phyloP scores from a whole-genome alignment of 1,140 invertebrate species.

The Chrysomallon squamiferum region DNA sequence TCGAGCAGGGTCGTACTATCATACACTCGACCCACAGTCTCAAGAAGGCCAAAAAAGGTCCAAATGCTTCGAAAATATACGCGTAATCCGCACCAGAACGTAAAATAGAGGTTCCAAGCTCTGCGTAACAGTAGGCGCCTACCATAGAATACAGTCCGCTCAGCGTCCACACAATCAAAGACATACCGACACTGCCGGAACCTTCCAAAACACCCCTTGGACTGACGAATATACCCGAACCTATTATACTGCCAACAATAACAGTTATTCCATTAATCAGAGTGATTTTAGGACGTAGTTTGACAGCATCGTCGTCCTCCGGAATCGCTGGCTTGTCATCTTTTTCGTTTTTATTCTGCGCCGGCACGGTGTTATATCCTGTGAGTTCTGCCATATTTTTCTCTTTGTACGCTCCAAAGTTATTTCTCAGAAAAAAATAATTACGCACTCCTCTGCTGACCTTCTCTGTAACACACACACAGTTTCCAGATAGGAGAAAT shows the following conservation, averaged over 20 bases:
- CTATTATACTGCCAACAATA: slow-evolving; percentile 62
- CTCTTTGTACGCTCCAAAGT: background rate
- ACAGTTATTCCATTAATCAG: slow-evolving; percentile 59
- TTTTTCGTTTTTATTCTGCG: background rate
- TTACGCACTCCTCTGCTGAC: too few relatives aligned
- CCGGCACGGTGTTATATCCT: background rate
- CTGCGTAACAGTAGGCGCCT: slow-evolving; percentile 60
- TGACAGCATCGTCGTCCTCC: slow-evolving; percentile 16
- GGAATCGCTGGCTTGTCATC: background rate
- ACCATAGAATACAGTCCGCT: slow-evolving; percentile 84
- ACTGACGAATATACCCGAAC: slow-evolving; percentile 93
- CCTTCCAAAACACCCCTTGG: slow-evolving; percentile 85
- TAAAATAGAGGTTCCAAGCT: slow-evolving; percentile 57
- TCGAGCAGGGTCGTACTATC: slow-evolving; percentile 79
- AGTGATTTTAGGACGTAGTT: slow-evolving; percentile 55
- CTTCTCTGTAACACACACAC: too few relatives aligned
- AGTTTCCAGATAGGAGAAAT: too few relatives aligned
- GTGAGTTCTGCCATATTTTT: background rate
- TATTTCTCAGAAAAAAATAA: too few relatives aligned
- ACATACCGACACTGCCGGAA: slow-evolving; percentile 86
- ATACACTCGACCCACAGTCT: slow-evolving; percentile 69
- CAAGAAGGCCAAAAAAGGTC: slow-evolving; percentile 60
- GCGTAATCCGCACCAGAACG: slow-evolving; percentile 62
- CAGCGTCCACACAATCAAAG: slow-evolving; percentile 81
- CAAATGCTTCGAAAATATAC: slow-evolving; percentile 62